Evolutionary conservation across 2,113 vertebrate genomes (phyloP).

Genomic region (Rostratula benghalensis): DNA sequence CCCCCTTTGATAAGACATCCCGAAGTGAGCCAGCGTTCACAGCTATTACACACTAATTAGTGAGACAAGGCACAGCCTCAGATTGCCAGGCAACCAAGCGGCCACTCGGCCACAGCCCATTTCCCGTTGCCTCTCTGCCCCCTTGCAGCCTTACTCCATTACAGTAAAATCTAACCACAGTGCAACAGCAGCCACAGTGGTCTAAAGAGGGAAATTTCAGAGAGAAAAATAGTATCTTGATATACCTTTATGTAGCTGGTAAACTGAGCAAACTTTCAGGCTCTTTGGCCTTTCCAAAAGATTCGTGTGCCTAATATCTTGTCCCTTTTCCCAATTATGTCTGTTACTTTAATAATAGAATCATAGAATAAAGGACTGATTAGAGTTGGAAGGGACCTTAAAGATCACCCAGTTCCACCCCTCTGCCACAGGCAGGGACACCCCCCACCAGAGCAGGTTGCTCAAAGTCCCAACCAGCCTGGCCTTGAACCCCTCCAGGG

Average conservation of each 20-base stretch:
- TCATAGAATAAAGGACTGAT: no score
- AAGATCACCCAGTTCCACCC: no score
- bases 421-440: no score
- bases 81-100: constrained; percentile 13
- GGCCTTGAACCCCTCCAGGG: no score
- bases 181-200: neutral
- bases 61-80: constrained; percentile 3
- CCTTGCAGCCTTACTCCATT: neutral
- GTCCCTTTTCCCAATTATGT: neutral
- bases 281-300: neutral
- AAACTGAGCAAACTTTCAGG: neutral
- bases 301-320: neutral
- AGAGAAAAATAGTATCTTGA: neutral
- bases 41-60: constrained; percentile 67
- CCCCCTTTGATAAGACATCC: constrained; percentile 56
- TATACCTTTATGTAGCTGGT: neutral
- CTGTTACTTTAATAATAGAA: neutral
- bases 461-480: no score
- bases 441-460: no score
- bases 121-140: neutral
- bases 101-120: neutral
- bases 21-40: constrained; percentile 38
- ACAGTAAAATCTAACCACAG: neutral
- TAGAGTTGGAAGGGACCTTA: no score
- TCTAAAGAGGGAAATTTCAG: neutral